phyloP scores from a whole-genome alignment of 2,113 vertebrate genomes.

The Podilymbus podiceps region DNA sequence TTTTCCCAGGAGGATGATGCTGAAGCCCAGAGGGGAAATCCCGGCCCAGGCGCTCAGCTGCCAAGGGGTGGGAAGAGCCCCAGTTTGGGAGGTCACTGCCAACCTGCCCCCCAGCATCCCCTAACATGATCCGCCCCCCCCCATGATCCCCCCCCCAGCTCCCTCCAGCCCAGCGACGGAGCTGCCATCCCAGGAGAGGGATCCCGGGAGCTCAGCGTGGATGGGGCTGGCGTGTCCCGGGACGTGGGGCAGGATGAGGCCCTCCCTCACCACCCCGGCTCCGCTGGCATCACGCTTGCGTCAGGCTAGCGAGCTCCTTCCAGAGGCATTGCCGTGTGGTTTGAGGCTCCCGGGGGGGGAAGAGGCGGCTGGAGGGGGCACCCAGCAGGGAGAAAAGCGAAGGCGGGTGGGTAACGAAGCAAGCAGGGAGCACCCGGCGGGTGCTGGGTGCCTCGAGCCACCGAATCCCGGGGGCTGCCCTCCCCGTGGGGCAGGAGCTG shows the following conservation, averaged over 20 bases:
- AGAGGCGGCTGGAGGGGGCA: neutral
- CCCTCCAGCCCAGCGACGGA: too few relatives aligned
- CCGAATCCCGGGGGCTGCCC: neutral
- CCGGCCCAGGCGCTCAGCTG: accelerated
- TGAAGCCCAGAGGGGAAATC: neutral
- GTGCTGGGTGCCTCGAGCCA: neutral
- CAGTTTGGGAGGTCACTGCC: neutral
- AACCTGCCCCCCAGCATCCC: neutral
- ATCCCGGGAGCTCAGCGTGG: accelerated
- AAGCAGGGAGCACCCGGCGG: neutral
- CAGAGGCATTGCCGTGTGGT: accelerated
- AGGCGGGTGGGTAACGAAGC: accelerated
- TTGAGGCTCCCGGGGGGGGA: accelerated
- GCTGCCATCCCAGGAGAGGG: neutral
- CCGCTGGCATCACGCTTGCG: accelerated
- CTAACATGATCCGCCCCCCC: accelerated
- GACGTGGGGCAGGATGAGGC: accelerated
- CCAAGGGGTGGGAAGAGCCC: neutral
- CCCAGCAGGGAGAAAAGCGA: neutral
- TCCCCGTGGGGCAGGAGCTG: neutral
- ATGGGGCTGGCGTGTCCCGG: neutral
- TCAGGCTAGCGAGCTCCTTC: neutral
- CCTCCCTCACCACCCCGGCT: accelerated
- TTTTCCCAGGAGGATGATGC: neutral
- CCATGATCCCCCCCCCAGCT: neutral